Conservation (phyloP, 2,113 vertebrate species). For the Poeciliopsis prolifica region DNA sequence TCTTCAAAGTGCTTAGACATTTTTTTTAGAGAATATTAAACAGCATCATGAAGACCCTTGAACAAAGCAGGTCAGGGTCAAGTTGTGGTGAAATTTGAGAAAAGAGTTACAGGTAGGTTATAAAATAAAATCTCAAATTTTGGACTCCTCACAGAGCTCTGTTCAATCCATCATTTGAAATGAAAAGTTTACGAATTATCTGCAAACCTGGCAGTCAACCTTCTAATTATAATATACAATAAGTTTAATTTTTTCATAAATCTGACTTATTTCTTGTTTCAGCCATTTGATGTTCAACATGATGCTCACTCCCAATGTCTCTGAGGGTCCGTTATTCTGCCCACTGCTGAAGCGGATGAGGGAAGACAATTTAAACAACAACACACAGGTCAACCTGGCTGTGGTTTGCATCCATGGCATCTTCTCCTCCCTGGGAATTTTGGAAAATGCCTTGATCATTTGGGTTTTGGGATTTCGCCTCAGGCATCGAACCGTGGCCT, state of each 20-base stretch:
- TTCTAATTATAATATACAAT: not conserved
- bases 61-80: too few species aligned
- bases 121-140: too few species aligned
- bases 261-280: slow-evolving; percentile 11
- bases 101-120: too few species aligned
- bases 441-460: slow-evolving; percentile 90
- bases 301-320: not conserved
- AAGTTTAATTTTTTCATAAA: not conserved
- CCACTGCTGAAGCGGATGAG: slow-evolving; percentile 67
- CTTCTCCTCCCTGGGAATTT: slow-evolving; percentile 81
- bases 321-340: slow-evolving; percentile 34
- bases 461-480: slow-evolving; percentile 85
- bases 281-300: slow-evolving; percentile 40
- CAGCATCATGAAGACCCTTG: too few species aligned
- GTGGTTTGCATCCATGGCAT: slow-evolving; percentile 77
- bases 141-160: too few species aligned
- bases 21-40: too few species aligned
- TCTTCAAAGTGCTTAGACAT: too few species aligned
- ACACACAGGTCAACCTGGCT: slow-evolving; percentile 45
- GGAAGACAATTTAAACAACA: slow-evolving; percentile 38
- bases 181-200: too few species aligned
- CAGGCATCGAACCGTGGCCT: slow-evolving; percentile 84
- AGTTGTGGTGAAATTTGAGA: too few species aligned
- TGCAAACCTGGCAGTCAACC: too few species aligned
- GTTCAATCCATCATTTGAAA: too few species aligned